A percentile compares a stretch with the other conserved stretches of the same genome.
phyloP scores from a whole-genome alignment of 2,888 invertebrate genomes.

The Eumacrocentrus americanus region DNA sequence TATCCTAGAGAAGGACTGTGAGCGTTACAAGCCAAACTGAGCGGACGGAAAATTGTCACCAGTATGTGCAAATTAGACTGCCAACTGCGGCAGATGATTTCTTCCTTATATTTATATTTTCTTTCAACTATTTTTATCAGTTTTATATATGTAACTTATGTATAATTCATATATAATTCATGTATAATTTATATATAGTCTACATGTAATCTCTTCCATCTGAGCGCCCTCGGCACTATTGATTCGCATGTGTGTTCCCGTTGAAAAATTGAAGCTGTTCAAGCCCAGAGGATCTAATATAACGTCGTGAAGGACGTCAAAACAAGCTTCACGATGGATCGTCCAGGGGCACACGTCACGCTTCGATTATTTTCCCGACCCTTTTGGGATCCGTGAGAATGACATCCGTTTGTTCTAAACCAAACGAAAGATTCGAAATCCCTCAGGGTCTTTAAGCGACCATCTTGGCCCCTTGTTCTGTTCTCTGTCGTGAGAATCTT shows the following conservation, averaged over 20 bases:
- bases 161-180: no score
- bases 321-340: constrained; percentile 14
- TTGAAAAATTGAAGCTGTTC: constrained; percentile 14
- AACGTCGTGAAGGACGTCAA: constrained; percentile 3
- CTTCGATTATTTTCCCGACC: constrained; percentile 15
- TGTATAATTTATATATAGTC: no score
- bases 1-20: background rate
- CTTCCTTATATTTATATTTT: no score
- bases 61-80: no score
- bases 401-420: constrained; percentile 17
- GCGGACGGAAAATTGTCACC: background rate
- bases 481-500: background rate
- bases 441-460: background rate
- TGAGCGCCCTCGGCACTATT: background rate
- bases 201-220: no score
- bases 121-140: no score
- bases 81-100: no score
- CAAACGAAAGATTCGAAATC: constrained; percentile 9
- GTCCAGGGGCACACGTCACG: constrained; percentile 12
- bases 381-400: background rate
- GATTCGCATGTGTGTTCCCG: background rate
- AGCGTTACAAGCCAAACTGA: background rate
- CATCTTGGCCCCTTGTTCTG: background rate
- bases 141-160: no score
- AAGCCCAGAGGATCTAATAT: constrained; percentile 4